These are phyloP conservation scores for Apteryx mantelli DNA, from an alignment of 2,113 vertebrate genomes.

Conservation along the genomic window DNA sequence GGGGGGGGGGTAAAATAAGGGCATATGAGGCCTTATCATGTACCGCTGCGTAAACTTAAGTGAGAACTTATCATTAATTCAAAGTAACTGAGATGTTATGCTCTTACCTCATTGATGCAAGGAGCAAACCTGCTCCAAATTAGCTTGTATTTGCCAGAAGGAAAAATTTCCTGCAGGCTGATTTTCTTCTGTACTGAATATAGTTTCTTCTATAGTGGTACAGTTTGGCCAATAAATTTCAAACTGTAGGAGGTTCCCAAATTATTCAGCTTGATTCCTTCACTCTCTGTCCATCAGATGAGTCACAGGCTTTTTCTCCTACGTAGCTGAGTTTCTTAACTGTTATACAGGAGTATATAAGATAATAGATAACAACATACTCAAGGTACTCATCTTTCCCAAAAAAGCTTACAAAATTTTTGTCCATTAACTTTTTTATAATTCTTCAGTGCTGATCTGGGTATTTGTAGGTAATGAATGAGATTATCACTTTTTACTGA, in stretches of 20 bases:
- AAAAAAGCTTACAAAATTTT: neutral
- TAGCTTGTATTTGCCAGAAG: neutral
- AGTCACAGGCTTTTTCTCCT: neutral
- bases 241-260: neutral
- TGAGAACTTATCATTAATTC: neutral
- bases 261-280: neutral
- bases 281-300: neutral
- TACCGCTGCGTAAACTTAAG: neutral
- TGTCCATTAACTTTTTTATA: neutral
- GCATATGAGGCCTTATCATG: neutral
- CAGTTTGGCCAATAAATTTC: neutral
- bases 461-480: neutral
- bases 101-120: neutral
- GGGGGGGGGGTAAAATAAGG: neutral
- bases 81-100: neutral
- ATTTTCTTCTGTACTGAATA: neutral
- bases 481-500: neutral
- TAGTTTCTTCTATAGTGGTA: neutral
- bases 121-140: neutral
- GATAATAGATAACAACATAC: neutral
- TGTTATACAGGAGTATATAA: neutral
- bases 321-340: neutral
- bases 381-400: neutral
- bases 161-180: neutral
- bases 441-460: neutral